A percentile compares a stretch with the other conserved stretches of the same genome.
Evolutionary conservation across 2,797 vertebrate species (phyloP).

Genomic region (Mycteria americana): DNA sequence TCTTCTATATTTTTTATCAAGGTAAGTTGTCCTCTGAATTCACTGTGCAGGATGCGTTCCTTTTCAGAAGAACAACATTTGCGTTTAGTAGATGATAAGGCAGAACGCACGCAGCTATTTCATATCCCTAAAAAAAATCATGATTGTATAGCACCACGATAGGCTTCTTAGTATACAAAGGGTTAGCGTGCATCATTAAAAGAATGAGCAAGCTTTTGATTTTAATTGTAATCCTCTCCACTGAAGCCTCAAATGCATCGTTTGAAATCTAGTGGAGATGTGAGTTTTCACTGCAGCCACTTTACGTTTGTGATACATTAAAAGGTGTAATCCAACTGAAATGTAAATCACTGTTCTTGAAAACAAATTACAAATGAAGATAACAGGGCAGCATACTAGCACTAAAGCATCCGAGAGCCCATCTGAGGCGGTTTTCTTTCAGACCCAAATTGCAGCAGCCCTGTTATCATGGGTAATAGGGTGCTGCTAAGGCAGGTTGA

Average conservation of each 20-base stretch:
- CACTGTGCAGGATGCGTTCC: background rate
- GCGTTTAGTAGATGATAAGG: background rate
- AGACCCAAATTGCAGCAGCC: conserved; percentile 81
- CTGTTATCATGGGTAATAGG: conserved; percentile 85
- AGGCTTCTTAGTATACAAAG: conserved; percentile 77
- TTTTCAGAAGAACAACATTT: background rate
- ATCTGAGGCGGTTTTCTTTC: conserved; percentile 73
- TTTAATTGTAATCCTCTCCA: conserved; percentile 92
- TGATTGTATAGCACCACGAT: background rate
- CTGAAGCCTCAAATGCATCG: conserved; percentile 82
- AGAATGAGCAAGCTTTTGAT: conserved; percentile 83
- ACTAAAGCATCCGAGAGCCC: conserved; percentile 78
- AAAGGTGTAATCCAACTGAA: conserved; percentile 94
- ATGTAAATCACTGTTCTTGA: conserved; percentile 95
- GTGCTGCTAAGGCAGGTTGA: conserved; percentile 84
- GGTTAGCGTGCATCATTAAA: conserved; percentile 80
- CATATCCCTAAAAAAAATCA: background rate
- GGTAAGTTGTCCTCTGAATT: conserved; percentile 22
- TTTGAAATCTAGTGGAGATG: conserved; percentile 84
- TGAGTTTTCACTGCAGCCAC: conserved; percentile 79
- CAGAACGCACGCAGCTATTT: background rate
- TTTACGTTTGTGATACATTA: conserved; percentile 83
- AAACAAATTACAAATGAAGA: conserved; percentile 90
- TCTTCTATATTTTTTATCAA: background rate
- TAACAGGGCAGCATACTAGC: conserved; percentile 79